Conservation (phyloP, 2,113 vertebrate genomes). For the Myodes glareolus region DNA sequence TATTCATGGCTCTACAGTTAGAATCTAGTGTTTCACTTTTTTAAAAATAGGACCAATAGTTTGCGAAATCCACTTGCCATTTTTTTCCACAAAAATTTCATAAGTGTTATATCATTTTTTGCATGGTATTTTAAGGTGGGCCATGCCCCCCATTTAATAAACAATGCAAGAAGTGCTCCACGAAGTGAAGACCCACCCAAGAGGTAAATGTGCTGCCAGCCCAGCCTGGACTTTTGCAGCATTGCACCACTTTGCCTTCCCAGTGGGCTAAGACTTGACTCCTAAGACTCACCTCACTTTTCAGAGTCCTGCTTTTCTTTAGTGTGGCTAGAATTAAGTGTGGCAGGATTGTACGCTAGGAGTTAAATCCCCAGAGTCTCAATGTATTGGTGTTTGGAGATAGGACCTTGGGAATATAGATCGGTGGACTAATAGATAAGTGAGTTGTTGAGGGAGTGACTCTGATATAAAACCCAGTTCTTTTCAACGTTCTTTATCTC, state of each 20-base stretch:
- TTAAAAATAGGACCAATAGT: neutral
- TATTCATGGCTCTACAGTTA: neutral
- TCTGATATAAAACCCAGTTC: neutral
- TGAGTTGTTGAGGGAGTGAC: neutral
- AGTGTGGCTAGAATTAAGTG: neutral
- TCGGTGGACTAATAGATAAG: neutral
- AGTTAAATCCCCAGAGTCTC: neutral
- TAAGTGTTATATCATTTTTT: neutral
- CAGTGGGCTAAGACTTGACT: neutral
- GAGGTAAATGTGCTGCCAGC: neutral
- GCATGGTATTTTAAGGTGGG: neutral
- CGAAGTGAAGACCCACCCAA: neutral
- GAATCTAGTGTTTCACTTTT: neutral
- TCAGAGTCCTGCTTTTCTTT: neutral
- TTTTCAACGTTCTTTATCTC: neutral
- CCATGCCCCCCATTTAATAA: neutral
- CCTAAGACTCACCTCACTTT: neutral
- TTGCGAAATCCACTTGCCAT: neutral
- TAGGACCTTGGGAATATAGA: neutral
- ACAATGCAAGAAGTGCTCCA: neutral
- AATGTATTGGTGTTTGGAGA: neutral
- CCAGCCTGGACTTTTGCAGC: neutral
- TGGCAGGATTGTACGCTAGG: neutral
- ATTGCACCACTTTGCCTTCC: neutral
- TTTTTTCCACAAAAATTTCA: neutral